Conservation (phyloP, 2,113 vertebrate genomes). For the Megaleporinus macrocephalus region DNA sequence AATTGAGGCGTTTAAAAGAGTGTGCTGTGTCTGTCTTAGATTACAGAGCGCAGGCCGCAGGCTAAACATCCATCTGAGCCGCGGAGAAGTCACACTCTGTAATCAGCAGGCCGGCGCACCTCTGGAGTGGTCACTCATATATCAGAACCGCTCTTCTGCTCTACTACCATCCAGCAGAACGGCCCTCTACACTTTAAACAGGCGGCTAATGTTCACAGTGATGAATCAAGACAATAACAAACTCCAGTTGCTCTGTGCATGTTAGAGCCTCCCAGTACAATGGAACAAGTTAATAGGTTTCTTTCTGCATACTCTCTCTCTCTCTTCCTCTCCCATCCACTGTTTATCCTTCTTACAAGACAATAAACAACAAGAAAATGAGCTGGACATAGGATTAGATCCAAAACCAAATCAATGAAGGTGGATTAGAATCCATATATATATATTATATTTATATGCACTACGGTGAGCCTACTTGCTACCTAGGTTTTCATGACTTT, state of each 20-base stretch:
- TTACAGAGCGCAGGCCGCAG: conserved; percentile 69
- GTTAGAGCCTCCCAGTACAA: neutral
- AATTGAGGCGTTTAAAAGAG: conserved; percentile 72
- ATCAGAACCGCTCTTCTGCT: neutral
- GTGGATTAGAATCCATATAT: too few relatives aligned
- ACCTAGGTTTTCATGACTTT: too few relatives aligned
- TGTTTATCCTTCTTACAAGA: neutral
- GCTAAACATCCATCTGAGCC: conserved; percentile 64
- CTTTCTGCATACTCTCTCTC: neutral
- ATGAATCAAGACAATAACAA: neutral
- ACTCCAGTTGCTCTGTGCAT: neutral
- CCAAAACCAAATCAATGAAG: too few relatives aligned
- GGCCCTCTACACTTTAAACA: neutral
- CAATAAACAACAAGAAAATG: too few relatives aligned
- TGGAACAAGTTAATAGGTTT: neutral
- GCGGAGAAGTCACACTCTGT: conserved; percentile 41
- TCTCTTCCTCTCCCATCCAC: neutral
- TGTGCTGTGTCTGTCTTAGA: conserved; percentile 76
- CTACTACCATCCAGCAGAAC: neutral
- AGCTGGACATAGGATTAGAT: neutral
- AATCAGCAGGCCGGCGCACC: conserved; percentile 48
- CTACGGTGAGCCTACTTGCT: too few relatives aligned
- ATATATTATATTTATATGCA: too few relatives aligned
- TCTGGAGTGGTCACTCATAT: conserved; percentile 38
- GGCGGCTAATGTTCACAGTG: neutral